Conservation (phyloP, 2,888 invertebrate species). For the Temnothorax ravouxi region DNA sequence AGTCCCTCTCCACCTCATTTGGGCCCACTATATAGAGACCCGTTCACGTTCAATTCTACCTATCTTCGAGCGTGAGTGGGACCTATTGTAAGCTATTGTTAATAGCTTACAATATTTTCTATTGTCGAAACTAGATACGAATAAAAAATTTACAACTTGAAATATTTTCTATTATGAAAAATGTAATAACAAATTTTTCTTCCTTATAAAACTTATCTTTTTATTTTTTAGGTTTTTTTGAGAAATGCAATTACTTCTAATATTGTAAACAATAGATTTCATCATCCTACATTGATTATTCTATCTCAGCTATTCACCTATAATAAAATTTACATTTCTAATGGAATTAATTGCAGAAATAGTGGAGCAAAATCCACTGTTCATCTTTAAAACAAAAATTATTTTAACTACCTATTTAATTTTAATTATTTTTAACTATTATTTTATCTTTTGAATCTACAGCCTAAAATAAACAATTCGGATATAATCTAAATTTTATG, state of each 20-base stretch:
- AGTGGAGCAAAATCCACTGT: neutral
- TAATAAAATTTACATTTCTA: conserved; percentile 4
- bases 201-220: neutral
- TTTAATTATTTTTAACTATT: neutral
- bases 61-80: conserved; percentile 29
- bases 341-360: neutral
- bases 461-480: neutral
- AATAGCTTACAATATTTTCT: conserved; percentile 11
- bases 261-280: neutral
- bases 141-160: neutral
- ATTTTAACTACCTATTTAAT: conserved; percentile 9
- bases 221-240: neutral
- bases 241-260: neutral
- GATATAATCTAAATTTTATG: neutral
- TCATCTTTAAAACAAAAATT: neutral
- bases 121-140: neutral
- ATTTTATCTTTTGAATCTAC: neutral
- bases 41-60: conserved; percentile 18
- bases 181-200: conserved; percentile 13
- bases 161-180: conserved; percentile 24
- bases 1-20: conserved; percentile 37
- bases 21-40: conserved; percentile 30
- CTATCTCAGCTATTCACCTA: neutral
- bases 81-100: conserved; percentile 12
- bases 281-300: neutral